A percentile compares a stretch with the other conserved stretches of the same genome.
phyloP scores from a whole-genome alignment of 2,113 vertebrate genomes.

The Hippocampus zosterae region DNA sequence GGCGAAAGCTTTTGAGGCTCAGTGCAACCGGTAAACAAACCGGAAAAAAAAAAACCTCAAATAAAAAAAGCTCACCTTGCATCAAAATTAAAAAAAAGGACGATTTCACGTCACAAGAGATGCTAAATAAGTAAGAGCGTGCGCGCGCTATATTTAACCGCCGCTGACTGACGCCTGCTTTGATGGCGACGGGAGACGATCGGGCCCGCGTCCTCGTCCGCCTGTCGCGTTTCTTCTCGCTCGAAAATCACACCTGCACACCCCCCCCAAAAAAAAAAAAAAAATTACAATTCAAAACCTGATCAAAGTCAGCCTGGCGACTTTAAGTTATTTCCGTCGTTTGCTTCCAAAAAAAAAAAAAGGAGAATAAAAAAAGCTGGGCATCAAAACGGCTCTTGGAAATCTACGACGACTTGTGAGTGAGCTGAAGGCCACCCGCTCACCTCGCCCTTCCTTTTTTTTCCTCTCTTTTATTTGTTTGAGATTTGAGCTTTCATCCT shows the following conservation, averaged over 20 bases:
- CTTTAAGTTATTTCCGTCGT: not conserved
- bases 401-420: not conserved
- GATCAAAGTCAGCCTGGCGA: not conserved
- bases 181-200: constrained; percentile 37
- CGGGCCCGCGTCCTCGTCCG: constrained; percentile 26
- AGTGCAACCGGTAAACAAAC: not conserved
- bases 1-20: not conserved
- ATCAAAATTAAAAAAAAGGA: not conserved
- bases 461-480: not conserved
- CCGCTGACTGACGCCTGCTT: constrained; percentile 18
- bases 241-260: not conserved
- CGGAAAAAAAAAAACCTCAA: not conserved
- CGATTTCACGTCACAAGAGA: not conserved
- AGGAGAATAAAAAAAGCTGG: too few species aligned
- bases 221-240: not conserved
- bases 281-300: not conserved
- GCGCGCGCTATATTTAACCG: constrained; percentile 38
- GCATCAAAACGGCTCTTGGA: not conserved
- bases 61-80: not conserved
- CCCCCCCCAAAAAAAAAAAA: not conserved
- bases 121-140: constrained; percentile 30
- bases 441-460: constrained; percentile 42
- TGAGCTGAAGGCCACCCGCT: constrained; percentile 34
- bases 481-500: constrained; percentile 43
- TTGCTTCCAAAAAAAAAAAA: not conserved